Conservation (phyloP, 2,113 vertebrate genomes). For the Gobio gobio region DNA sequence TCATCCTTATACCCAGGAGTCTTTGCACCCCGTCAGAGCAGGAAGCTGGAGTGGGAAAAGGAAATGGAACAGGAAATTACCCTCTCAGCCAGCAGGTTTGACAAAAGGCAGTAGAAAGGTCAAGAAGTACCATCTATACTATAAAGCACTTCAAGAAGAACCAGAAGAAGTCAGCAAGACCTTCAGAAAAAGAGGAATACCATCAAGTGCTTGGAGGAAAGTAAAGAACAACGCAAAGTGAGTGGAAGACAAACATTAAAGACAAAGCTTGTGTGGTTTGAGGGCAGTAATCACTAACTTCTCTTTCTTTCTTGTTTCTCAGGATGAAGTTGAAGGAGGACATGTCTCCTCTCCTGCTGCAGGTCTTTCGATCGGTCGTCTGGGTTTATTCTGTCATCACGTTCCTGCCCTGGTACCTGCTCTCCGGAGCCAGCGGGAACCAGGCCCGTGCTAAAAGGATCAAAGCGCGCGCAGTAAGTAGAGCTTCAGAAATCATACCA, state of each 20-base stretch:
- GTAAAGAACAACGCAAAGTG: neutral
- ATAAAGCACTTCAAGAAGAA: neutral
- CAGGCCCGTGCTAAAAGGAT: conserved; percentile 81
- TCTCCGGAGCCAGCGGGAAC: conserved; percentile 82
- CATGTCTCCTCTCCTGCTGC: conserved; percentile 89
- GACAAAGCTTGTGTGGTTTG: neutral
- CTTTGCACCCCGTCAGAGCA: conserved; percentile 3
- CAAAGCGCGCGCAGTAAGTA: conserved; percentile 81
- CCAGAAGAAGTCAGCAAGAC: neutral
- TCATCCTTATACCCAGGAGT: conserved; percentile 1
- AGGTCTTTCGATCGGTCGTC: conserved; percentile 88
- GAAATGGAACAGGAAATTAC: conserved; percentile 45
- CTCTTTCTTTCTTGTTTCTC: neutral
- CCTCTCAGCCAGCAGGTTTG: neutral
- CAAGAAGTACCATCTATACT: neutral
- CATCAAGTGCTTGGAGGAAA: neutral
- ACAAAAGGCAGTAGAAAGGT: neutral
- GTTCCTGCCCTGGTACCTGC: conserved; percentile 92
- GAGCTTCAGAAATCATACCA: neutral
- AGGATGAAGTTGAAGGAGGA: conserved; percentile 95
- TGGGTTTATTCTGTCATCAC: conserved; percentile 90
- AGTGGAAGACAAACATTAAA: neutral
- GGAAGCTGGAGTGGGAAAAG: conserved; percentile 19
- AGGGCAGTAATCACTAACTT: neutral
- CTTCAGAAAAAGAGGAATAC: neutral